These are phyloP conservation scores for Thomomys bottae DNA, from an alignment of 2,113 vertebrate species.

Conservation along the genomic window DNA sequence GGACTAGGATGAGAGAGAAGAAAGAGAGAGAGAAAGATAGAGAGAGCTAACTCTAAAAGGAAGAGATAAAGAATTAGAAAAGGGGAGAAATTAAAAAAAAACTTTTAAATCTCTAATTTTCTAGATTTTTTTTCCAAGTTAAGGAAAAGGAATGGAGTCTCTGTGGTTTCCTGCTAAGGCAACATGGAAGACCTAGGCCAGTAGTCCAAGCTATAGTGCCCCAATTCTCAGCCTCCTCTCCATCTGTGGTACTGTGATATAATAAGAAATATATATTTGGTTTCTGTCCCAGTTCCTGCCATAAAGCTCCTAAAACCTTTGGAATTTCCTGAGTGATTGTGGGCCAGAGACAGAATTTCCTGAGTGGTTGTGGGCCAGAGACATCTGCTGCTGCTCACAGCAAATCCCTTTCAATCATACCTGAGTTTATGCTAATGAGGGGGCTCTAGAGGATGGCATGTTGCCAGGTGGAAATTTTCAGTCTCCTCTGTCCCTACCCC, in stretches of 20 bases:
- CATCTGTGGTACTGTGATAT: conserved; percentile 33
- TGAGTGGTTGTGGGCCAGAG: not conserved
- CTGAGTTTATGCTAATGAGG: not conserved
- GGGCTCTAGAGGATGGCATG: not conserved
- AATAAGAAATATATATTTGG: conserved; percentile 47
- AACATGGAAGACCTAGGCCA: not conserved
- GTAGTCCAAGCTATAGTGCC: not conserved
- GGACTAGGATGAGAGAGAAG: too few relatives aligned
- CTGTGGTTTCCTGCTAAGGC: conserved; percentile 6
- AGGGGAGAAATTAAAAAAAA: not conserved
- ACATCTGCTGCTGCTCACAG: conserved; percentile 14
- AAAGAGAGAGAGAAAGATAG: too few relatives aligned
- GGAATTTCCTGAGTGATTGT: not conserved
- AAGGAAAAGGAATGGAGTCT: conserved; percentile 27
- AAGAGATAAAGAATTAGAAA: not conserved
- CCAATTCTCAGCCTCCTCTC: conserved; percentile 10
- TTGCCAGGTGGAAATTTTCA: not conserved
- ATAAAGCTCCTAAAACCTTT: conserved; percentile 21
- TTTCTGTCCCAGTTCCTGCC: conserved; percentile 45
- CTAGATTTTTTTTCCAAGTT: not conserved
- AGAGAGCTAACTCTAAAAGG: conserved; percentile 3
- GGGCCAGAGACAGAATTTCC: conserved; percentile 5
- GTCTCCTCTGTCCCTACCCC: not conserved
- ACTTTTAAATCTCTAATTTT: not conserved
- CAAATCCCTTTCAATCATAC: not conserved